Percentiles rank a stretch among this genome's conserved stretches.
phyloP scores from a whole-genome alignment of 2,113 vertebrate species.

The Egretta garzetta region DNA sequence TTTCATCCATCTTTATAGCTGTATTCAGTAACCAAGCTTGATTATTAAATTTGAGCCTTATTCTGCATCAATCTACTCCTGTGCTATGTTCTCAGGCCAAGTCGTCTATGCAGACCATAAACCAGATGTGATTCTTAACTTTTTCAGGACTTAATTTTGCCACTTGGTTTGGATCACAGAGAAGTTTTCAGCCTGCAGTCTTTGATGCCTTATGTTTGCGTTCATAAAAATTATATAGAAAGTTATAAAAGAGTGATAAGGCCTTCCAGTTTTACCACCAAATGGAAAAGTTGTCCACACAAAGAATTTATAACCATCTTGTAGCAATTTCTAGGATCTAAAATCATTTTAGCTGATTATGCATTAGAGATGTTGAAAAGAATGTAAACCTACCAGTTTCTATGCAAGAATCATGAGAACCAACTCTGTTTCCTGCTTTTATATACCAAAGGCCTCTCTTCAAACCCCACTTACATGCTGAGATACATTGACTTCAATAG shows the following conservation, averaged over 20 bases:
- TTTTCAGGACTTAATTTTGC: constrained; percentile 67
- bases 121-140: constrained; percentile 69
- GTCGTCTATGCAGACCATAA: constrained; percentile 55
- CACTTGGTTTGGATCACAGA: constrained; percentile 70
- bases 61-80: constrained; percentile 47
- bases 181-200: constrained; percentile 55
- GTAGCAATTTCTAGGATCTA: constrained; percentile 72
- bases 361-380: constrained; percentile 63
- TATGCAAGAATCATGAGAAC: constrained; percentile 50
- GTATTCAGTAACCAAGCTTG: constrained; percentile 56
- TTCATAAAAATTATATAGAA: constrained; percentile 80
- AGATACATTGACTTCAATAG: constrained; percentile 42
- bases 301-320: constrained; percentile 79
- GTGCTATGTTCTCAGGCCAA: constrained; percentile 71
- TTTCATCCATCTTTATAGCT: constrained; percentile 58
- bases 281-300: constrained; percentile 76
- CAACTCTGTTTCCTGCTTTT: background rate
- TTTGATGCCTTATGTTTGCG: constrained; percentile 75
- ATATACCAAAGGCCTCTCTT: background rate
- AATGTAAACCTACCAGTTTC: constrained; percentile 61
- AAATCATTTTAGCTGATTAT: constrained; percentile 66
- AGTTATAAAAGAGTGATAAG: constrained; percentile 78
- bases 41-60: constrained; percentile 70
- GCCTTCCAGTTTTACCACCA: constrained; percentile 73
- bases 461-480: constrained; percentile 8